Base-by-base conservation (phyloP, 2,888 invertebrate genomes). In the Drosophila greeni region DNA sequence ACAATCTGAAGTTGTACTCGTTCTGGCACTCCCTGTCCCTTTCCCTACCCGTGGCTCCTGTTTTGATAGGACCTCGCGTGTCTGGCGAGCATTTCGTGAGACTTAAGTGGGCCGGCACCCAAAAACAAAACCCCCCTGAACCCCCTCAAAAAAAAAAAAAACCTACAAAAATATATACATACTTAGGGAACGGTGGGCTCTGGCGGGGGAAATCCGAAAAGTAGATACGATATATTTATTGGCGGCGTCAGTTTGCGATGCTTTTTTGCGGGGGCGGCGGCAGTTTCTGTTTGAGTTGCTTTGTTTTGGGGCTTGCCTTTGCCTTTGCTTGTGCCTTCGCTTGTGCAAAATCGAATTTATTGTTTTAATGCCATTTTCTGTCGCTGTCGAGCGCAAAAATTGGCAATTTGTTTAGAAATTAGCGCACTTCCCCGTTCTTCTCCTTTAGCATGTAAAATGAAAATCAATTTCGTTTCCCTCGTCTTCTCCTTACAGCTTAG, bases 401-500 rank as follows among this genome's bases (percentile, higher is more conserved):
- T 83, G 81, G 58, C 81, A 81, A 81, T 81, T 81, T 83, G 79
- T 74, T 83, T 81, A 76, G 83, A 83, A 83, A 81, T 83, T 83
- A 81, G 81, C 80, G 75, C 78, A 68, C 76, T 73, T 45, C 14
- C 54, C 16, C 45, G 24, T 9, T 37, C 39, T 26, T 26, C 16
- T 20, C 40, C 39, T 72, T 76, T 70, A 74, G 66, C 74, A 74
- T 78, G 67, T 59, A 71, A 74, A 78, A 71, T 80, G 70, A 76
- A 83, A 83, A 81, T 82, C 83, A 80, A 82, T 82, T 82, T 80
- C 70, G 55, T 75, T 72, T 75, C 48, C 29, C 36, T n/a, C 37
- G 23, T n/a, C 14, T 55, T 37, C 45, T 67, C 45, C 42, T 70
- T 64, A 9, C 45, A 61, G 64, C 52, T 31, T n/a, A 47, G 62